Percentiles rank a stretch among this genome's conserved stretches.
Evolutionary conservation across 2,797 vertebrate genomes (phyloP).

Genomic region (Orestias chungarensis): DNA sequence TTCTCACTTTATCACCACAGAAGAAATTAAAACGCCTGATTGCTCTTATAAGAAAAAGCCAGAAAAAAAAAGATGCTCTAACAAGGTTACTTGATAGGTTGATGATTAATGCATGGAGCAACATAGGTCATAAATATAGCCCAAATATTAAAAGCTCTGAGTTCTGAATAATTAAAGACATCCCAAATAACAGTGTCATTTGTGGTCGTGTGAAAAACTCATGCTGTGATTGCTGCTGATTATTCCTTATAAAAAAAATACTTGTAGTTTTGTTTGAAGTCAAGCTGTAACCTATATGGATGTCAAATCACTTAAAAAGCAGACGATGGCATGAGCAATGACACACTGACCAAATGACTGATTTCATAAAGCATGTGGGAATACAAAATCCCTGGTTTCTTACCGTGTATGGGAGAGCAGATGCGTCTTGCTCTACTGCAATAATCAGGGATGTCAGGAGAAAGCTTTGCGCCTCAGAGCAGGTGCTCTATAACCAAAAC

Average conservation of each 20-base stretch:
- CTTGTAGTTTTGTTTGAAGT: slow-evolving; percentile 9
- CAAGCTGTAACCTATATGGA: background rate
- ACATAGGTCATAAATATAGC: slow-evolving; percentile 66
- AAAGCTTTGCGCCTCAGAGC: slow-evolving; percentile 55
- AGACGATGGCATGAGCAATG: slow-evolving; percentile 46
- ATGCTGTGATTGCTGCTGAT: slow-evolving; percentile 14
- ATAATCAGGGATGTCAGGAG: slow-evolving; percentile 59
- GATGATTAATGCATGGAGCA: slow-evolving; percentile 70
- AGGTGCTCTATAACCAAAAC: slow-evolving; percentile 56
- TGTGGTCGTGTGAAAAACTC: slow-evolving; percentile 38
- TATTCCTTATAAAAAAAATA: slow-evolving; percentile 28
- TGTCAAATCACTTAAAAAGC: slow-evolving; percentile 25
- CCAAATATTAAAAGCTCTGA: slow-evolving; percentile 70
- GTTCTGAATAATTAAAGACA: slow-evolving; percentile 70
- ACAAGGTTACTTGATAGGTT: slow-evolving; percentile 54
- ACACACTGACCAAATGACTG: slow-evolving; percentile 46
- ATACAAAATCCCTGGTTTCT: slow-evolving; percentile 19
- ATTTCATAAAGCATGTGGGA: slow-evolving; percentile 22
- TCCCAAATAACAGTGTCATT: slow-evolving; percentile 48
- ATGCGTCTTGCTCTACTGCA: slow-evolving; percentile 41
- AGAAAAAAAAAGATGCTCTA: slow-evolving; percentile 42
- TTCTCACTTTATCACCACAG: slow-evolving; percentile 16
- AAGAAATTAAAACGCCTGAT: background rate
- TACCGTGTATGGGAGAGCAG: slow-evolving; percentile 52
- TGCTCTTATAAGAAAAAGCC: slow-evolving; percentile 32